phyloP scores from a whole-genome alignment of 2,113 vertebrate genomes.

The Corynorhinus townsendii region DNA sequence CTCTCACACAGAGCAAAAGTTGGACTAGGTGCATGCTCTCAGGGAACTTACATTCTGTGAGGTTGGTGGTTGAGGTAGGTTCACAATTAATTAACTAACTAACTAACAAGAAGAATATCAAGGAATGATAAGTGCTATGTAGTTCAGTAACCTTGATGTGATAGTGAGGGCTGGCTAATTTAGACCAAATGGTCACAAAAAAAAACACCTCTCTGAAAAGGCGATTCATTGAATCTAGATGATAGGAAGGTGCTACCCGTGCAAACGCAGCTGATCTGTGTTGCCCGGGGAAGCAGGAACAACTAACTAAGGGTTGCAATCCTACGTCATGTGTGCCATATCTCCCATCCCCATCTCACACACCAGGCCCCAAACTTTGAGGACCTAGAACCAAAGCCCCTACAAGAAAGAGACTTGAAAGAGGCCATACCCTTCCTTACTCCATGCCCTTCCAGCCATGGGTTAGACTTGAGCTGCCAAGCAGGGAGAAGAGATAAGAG shows the following conservation, averaged over 20 bases:
- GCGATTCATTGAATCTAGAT: background rate
- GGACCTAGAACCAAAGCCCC: background rate
- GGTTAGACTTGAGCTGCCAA: background rate
- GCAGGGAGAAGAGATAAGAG: background rate
- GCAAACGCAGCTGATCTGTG: background rate
- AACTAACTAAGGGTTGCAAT: too few relatives aligned
- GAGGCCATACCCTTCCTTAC: background rate
- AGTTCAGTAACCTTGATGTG: background rate
- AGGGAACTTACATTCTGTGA: background rate
- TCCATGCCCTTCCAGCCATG: background rate
- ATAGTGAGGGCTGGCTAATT: background rate
- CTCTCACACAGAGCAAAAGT: background rate
- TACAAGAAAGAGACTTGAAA: background rate
- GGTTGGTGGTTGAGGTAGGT: rapidly evolving
- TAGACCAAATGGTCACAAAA: background rate
- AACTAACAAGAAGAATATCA: background rate
- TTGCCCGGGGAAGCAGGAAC: background rate
- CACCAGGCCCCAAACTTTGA: background rate
- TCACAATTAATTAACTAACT: background rate
- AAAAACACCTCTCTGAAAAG: background rate
- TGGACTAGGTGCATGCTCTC: background rate
- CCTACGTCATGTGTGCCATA: rapidly evolving
- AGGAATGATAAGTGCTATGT: background rate
- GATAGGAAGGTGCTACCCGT: background rate
- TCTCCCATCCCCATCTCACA: too few relatives aligned